A percentile compares a stretch with the other conserved stretches of the same genome.
These are phyloP conservation scores for Clivina fossor DNA, from an alignment of 2,888 invertebrate genomes.

Conservation along the genomic window DNA sequence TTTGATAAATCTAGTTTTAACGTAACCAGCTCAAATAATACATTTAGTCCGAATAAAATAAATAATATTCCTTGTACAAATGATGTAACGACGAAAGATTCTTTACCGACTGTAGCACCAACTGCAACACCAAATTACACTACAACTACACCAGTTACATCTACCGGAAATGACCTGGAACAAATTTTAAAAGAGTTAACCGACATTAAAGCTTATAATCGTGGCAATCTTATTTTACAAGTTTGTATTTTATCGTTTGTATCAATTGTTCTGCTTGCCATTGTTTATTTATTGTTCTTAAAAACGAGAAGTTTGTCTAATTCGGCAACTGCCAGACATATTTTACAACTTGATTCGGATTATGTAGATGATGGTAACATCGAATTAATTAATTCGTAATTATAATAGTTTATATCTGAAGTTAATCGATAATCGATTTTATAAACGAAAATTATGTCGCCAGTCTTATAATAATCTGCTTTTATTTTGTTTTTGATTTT, in stretches of 20 bases:
- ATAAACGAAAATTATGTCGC: too few species aligned
- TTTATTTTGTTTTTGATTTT: too few species aligned
- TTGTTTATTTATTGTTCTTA: conserved; percentile 26
- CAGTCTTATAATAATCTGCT: too few species aligned
- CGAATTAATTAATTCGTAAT: neutral
- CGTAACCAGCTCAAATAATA: conserved; percentile 2
- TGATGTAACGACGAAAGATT: neutral
- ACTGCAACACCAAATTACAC: conserved; percentile 4
- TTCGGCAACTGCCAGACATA: neutral
- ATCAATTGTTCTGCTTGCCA: conserved; percentile 13
- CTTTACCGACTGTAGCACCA: conserved; percentile 1
- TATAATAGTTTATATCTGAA: neutral
- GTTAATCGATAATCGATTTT: too few species aligned
- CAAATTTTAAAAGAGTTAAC: conserved; percentile 20
- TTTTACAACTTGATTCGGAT: conserved; percentile 20
- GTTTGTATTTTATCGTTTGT: conserved; percentile 20
- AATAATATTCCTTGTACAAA: neutral
- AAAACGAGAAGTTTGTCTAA: conserved; percentile 14
- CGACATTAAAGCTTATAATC: conserved; percentile 20
- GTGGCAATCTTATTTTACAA: conserved; percentile 27
- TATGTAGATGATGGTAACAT: conserved; percentile 20
- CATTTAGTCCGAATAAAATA: conserved; percentile 1
- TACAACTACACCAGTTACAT: neutral
- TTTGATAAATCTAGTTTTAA: neutral
- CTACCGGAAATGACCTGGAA: neutral